Base-by-base conservation (phyloP, 1,140 invertebrate species). In the Heliconius hermathena region DNA sequence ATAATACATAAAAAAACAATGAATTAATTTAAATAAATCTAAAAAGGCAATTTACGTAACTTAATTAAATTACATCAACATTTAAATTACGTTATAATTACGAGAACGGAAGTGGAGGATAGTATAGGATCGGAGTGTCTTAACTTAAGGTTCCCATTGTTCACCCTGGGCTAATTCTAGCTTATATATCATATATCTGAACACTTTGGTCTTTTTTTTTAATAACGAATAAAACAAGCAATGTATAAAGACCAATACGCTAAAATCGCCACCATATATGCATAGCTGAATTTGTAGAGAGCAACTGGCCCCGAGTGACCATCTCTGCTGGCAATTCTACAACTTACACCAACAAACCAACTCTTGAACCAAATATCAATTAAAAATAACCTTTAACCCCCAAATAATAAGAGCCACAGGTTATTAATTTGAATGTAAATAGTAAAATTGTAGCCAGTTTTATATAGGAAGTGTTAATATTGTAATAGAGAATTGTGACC, bases 231-330 rank as follows among this genome's bases (percentile, higher is more conserved):
- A 13, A 13, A 77, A 54, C 18, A 72, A 18, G 78, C 66, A 76
- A 74, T 75, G 73, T 76, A 75, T 71, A 18, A 26, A 22, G 26
- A 71, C 36, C 36, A 57, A 18, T 46, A 41, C 5, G 3, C 9
- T 26, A 73, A 57, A 29, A 2, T 41, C 78, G 22, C 18, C 18
- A 13, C n/a, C 36, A 57, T 57, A 46, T 29, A 71, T 54, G 78
- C 74, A 71, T 72, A 66, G 60, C 72, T 80, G 49, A 73, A 80
- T 80, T 76, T 52, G 70, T 49, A 77, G 71, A 80, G 78, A 80
- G 78, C 46, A 80, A 76, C 74, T 18, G 33, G 52, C 60, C 78
- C 78, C 74, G 38, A 79, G 73, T 80, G 78, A 80, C 74, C 78
- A 71, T 76, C 60, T 74, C 74, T 76, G 46, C 70, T 77, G 76